Evolutionary conservation across 2,888 invertebrate genomes (phyloP).

Genomic region (Lapara coniferarum): DNA sequence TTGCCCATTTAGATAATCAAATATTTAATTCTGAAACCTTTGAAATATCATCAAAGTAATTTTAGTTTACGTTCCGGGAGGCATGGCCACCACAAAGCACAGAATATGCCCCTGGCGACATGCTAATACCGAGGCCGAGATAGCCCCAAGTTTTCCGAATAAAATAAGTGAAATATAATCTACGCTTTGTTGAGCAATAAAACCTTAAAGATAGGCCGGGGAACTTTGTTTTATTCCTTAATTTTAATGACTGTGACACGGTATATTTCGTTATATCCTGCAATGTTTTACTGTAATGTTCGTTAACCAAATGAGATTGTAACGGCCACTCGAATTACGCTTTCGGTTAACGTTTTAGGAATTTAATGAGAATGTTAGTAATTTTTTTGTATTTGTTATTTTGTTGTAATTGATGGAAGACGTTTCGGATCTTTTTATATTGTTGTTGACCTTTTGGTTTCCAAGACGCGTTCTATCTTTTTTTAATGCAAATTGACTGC

Average conservation of each 20-base stretch:
- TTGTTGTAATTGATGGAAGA: neutral
- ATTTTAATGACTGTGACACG: slow-evolving; percentile 31
- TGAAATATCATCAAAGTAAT: neutral
- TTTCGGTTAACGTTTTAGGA: slow-evolving; percentile 5
- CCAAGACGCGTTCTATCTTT: neutral
- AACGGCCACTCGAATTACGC: slow-evolving; percentile 8
- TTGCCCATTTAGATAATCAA: neutral
- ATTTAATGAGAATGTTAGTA: slow-evolving; percentile 6
- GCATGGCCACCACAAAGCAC: neutral
- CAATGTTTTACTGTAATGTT: slow-evolving; percentile 12
- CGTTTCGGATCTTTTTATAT: neutral
- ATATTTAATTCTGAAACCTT: neutral
- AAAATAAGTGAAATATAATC: slow-evolving; percentile 41
- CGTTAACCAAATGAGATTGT: slow-evolving; percentile 16
- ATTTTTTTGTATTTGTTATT: neutral
- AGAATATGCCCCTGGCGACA: slow-evolving; percentile 21
- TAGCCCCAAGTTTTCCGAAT: slow-evolving; percentile 32
- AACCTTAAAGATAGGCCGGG: slow-evolving; percentile 32
- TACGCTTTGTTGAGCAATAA: slow-evolving; percentile 36
- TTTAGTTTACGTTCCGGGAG: slow-evolving; percentile 1
- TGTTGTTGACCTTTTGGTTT: too few species aligned
- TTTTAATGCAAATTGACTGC: neutral
- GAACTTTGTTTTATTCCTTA: slow-evolving; percentile 35
- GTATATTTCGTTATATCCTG: slow-evolving; percentile 13
- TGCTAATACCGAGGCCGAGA: slow-evolving; percentile 27